Percentiles rank a stretch among this genome's conserved stretches.
Conservation (phyloP, 2,797 vertebrate genomes). For the Enteromius anoplus region DNA sequence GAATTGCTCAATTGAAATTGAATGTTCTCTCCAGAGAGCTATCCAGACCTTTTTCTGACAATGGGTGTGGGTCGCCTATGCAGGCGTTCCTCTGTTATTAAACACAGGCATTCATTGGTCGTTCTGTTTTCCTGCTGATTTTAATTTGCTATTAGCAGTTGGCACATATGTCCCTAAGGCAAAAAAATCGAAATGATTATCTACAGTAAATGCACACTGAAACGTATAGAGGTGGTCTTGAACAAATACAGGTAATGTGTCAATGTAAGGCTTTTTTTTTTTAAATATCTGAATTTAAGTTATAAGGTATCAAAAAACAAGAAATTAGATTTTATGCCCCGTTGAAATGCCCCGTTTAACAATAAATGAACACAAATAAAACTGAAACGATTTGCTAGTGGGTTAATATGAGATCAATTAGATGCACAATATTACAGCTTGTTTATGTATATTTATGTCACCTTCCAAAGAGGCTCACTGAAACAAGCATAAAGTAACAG, state of each 20-base stretch:
- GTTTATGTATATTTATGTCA: not conserved
- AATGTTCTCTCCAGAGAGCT: constrained; percentile 58
- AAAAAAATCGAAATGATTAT: not conserved
- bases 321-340: too few species aligned
- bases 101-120: constrained; percentile 39
- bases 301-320: not conserved
- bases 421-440: not conserved
- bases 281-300: not conserved
- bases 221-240: not conserved
- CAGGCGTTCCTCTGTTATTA: constrained; percentile 31
- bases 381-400: not conserved
- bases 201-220: constrained; percentile 5
- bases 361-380: not conserved
- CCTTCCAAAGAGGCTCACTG: too few species aligned
- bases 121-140: constrained; percentile 43
- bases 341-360: not conserved
- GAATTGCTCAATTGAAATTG: constrained; percentile 61
- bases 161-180: constrained; percentile 32
- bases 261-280: not conserved
- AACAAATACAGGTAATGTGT: constrained; percentile 8
- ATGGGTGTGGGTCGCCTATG: constrained; percentile 33
- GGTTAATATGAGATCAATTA: not conserved
- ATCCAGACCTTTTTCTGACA: constrained; percentile 46
- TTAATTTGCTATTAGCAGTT: constrained; percentile 55
- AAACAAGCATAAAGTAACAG: too few species aligned